Conservation (phyloP, 2,888 invertebrate genomes). For the Alsophila aescularia region DNA sequence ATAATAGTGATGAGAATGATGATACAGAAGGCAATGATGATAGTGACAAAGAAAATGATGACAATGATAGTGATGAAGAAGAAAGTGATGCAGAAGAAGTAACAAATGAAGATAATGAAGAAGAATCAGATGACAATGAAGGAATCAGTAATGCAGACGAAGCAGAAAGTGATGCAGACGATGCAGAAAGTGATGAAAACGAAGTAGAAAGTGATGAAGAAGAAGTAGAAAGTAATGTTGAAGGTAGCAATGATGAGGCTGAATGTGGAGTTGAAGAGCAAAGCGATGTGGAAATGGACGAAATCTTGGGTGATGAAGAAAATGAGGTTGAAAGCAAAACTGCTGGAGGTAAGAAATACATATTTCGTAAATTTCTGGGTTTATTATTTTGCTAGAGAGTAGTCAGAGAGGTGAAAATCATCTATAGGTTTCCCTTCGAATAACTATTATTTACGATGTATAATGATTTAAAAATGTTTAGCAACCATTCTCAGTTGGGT, state of each 20-base stretch:
- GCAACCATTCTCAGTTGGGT: no score
- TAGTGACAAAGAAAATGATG: conserved; percentile 27
- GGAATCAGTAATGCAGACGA: conserved; percentile 28
- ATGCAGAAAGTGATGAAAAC: conserved; percentile 21
- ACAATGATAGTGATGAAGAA: conserved; percentile 31
- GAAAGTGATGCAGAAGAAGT: conserved; percentile 43
- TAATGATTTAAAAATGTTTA: no score
- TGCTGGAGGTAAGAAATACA: conserved; percentile 10
- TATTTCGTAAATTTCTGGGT: no score
- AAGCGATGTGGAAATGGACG: conserved; percentile 36
- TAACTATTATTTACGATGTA: no score
- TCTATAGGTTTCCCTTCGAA: no score
- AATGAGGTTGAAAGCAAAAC: conserved; percentile 37
- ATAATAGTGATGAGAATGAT: conserved; percentile 48
- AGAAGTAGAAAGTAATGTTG: conserved; percentile 37
- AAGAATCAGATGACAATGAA: conserved; percentile 33
- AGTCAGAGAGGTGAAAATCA: no score
- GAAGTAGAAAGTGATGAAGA: conserved; percentile 41
- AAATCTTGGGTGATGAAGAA: conserved; percentile 52
- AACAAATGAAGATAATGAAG: conserved; percentile 35
- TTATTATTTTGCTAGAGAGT: no score
- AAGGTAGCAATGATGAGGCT: conserved; percentile 27
- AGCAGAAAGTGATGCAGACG: conserved; percentile 32
- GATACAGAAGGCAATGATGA: conserved; percentile 33
- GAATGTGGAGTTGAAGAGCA: conserved; percentile 31